Evolutionary conservation across 2,888 invertebrate species (phyloP), one percentile per base, ranked within the genome.

Genomic region (Hydrotaea diabolus): DNA sequence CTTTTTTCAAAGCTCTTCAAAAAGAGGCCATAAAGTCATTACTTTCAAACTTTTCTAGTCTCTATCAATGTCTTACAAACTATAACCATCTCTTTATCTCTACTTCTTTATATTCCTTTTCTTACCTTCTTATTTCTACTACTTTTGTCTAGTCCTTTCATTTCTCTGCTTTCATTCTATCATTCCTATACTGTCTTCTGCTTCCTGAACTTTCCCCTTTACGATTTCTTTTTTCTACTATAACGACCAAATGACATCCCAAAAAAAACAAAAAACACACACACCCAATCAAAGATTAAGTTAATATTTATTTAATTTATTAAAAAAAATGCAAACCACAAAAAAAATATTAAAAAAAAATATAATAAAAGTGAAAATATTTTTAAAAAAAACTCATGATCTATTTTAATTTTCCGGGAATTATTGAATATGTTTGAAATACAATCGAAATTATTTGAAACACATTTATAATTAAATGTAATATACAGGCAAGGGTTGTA

Each of bases 241-340:
- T 80, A 82, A 76, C 89, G 89, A 90, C 89, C 89, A 90, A 90
- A 82, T 83, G 74, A 82, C 89, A 89, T 89, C 88, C 89, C 39
- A 39, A 39, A 39, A 39, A 39, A 39, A 39, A 39, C 1, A 39
- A 39, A 3, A 39, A 4, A 39, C 39, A 89, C 89, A 89, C 89
- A 85, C 84, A 77, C 78, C 39, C n/a, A 80, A 83, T 81, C 77
- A 80, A 83, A 82, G 79, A 31, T 87, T 88, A 86, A 89, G 87
- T 86, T 89, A 88, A 88, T 90, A 91, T 91, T 91, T 91, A 91
- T 91, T 91, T 91, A 90, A 89, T 90, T 91, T 90, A 90, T 91
- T 90, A 23, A 13, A 88, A 90, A 49, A 89, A 83, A 88, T 86
- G 90, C 90, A 90, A 88, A 80, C 78, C 71, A 79, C 83, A 86